phyloP scores from a whole-genome alignment of 2,797 vertebrate genomes.

The Momotus momota region DNA sequence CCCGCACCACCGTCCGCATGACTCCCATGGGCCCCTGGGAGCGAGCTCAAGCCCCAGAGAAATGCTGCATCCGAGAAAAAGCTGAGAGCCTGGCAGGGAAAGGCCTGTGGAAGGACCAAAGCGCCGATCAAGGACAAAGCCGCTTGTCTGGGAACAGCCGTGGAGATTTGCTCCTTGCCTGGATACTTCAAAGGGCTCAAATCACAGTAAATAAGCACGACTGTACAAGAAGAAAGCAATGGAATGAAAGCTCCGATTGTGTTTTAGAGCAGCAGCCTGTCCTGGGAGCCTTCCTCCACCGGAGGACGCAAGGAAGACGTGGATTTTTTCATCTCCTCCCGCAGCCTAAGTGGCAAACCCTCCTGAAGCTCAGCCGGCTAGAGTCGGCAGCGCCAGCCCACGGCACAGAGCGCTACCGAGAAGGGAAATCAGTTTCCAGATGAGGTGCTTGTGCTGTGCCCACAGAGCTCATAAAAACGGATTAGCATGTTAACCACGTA shows the following conservation, averaged over 20 bases:
- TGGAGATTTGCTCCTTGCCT: conserved; percentile 43
- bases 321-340: not conserved
- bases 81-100: not conserved
- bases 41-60: not conserved
- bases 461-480: conserved; percentile 36
- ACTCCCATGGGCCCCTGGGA: accelerated
- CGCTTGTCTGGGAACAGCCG: not conserved
- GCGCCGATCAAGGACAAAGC: not conserved
- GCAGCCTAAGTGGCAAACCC: not conserved
- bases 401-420: not conserved
- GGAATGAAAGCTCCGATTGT: not conserved
- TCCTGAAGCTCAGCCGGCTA: not conserved
- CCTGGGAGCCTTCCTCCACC: not conserved
- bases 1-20: accelerated
- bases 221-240: conserved; percentile 27
- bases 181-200: conserved; percentile 55
- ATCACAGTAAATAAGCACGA: conserved; percentile 51
- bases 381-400: conserved; percentile 7
- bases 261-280: not conserved
- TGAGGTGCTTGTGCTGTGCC: conserved; percentile 22
- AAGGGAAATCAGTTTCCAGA: conserved; percentile 37
- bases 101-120: not conserved
- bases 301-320: not conserved
- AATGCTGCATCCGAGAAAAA: accelerated
- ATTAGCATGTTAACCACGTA: conserved; percentile 48